phyloP scores from a whole-genome alignment of 2,797 vertebrate genomes.

The Ptychadena robeensis region DNA sequence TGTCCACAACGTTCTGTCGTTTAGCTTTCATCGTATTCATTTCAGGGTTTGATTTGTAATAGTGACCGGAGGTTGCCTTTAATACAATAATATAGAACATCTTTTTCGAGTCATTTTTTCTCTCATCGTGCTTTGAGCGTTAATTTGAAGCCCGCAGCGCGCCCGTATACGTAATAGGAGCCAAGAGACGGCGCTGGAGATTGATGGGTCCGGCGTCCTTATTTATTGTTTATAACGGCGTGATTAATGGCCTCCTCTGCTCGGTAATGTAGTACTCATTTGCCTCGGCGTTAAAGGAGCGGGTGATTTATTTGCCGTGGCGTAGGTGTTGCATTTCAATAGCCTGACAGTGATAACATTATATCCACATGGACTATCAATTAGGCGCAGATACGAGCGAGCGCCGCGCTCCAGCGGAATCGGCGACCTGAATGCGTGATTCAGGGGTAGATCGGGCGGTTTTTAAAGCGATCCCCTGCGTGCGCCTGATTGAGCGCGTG shows the following conservation, averaged over 20 bases:
- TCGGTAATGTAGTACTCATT: conserved; percentile 55
- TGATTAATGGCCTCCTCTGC: conserved; percentile 54
- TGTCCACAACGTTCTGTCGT: background rate
- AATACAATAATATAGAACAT: background rate
- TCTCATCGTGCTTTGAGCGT: background rate
- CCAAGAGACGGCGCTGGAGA: conserved; percentile 6
- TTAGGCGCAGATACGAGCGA: conserved; percentile 27
- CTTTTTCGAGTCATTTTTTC: background rate
- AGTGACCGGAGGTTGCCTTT: background rate
- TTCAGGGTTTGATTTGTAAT: background rate
- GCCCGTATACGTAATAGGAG: background rate
- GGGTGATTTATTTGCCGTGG: conserved; percentile 42
- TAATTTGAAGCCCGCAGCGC: background rate
- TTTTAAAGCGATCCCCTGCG: background rate
- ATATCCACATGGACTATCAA: conserved; percentile 42
- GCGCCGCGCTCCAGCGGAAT: conserved; percentile 14
- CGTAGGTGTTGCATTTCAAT: conserved; percentile 56
- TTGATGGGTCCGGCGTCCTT: conserved; percentile 51
- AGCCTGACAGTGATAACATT: conserved; percentile 56
- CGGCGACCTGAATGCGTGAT: conserved; percentile 53
- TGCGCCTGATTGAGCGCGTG: conserved; percentile 26
- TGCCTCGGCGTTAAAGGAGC: conserved; percentile 57
- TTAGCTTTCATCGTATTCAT: background rate
- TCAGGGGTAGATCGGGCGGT: conserved; percentile 8
- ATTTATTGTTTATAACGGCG: conserved; percentile 51